These are phyloP conservation scores for Cephus runcator DNA, from an alignment of 2,888 invertebrate species.

Conservation along the genomic window DNA sequence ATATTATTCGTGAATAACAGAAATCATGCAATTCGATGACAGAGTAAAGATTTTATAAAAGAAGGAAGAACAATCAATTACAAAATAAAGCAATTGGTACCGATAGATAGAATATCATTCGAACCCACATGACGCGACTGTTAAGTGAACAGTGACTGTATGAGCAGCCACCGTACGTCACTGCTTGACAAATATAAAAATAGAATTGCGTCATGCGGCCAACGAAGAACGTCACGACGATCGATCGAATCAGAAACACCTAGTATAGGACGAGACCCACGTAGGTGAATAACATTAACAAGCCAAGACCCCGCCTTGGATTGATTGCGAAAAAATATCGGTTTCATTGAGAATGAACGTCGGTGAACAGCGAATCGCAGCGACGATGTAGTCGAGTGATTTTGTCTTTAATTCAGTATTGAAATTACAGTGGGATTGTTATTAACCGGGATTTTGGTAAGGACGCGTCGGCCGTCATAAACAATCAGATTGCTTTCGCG, in stretches of 20 bases:
- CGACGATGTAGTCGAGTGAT: not conserved
- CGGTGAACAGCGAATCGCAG: not conserved
- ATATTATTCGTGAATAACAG: not conserved
- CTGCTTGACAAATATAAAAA: not conserved
- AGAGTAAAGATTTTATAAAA: not conserved
- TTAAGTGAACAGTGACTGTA: not conserved
- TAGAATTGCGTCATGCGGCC: not conserved
- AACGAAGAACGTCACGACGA: not conserved
- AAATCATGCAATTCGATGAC: not conserved
- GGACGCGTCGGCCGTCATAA: not conserved
- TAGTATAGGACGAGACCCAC: not conserved
- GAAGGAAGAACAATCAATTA: not conserved
- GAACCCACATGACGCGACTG: not conserved
- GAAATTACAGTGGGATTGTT: not conserved
- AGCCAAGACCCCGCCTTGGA: not conserved
- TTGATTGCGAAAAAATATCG: not conserved
- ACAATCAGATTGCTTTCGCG: not conserved
- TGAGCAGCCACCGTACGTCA: not conserved
- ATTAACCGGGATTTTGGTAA: not conserved
- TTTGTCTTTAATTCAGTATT: not conserved
- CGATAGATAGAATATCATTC: not conserved
- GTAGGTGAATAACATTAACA: not conserved
- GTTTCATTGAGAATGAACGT: conserved; percentile 2
- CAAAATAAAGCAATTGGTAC: not conserved
- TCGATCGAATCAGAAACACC: conserved; percentile 6